Evolutionary conservation across 2,797 vertebrate genomes (phyloP), one percentile per base, ranked within the genome.

Genomic region (Adrianichthys oophorus): DNA sequence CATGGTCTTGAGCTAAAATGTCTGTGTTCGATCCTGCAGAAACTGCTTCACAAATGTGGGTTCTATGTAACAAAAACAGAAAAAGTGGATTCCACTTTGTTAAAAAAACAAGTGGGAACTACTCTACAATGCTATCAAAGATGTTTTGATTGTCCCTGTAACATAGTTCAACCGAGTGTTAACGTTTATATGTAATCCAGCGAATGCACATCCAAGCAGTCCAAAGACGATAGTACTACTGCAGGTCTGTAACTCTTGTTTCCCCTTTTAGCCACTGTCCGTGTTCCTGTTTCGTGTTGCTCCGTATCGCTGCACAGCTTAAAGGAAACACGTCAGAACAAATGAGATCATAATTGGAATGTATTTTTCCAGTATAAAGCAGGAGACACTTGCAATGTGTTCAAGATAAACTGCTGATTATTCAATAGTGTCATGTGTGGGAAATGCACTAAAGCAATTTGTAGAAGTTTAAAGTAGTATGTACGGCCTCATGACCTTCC

Each of bases 401-500:
- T 53, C 17, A 17, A 26, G 41, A 6, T 4, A n/a, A 60, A 59
- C 61, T 52, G 24, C 43, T 32, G 32, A 71, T 40, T 29, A 50
- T 62, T 37, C 43, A 46, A 41, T 6, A 52, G 2, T 59, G 58
- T 42, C 59, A 48, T 58, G 47, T 64, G 49, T 41, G 61, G 16
- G 64, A 60, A 68, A 62, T 58, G 15, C 47, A 52, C 62, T 56
- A 6, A 48, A 61, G 41, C 43, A 65, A 65, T 65, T 67, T 19
- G 16, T 18, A 52, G 32, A 54, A 47, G 7, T 32, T 52, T 62
- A 37, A 56, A 58, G 54, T 48, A 54, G 41, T 55, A 17, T 46
- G 17, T 14, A 41, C 46, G 50, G 52, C 59, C 62, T 43, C 41
- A 18, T 66, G 66, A 64, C 69, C 64, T 78, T 74, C 56, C 40